Percentiles rank a stretch among this genome's conserved stretches.
Conservation (phyloP, 1,140 invertebrate species). For the Hormaphis cornu region DNA sequence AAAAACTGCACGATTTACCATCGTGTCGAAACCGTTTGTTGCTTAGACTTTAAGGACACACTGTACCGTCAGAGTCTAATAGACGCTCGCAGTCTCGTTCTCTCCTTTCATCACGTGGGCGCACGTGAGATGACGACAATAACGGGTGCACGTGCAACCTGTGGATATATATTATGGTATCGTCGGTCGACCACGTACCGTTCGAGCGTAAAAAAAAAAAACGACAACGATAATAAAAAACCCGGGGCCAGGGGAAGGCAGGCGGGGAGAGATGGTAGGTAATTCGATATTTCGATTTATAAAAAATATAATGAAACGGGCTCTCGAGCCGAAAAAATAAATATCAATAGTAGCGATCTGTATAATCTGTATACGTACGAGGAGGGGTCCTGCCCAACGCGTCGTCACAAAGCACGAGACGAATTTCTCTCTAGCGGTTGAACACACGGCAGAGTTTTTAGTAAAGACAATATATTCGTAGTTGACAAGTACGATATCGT, state of each 20-base stretch:
- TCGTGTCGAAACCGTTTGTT: too few species aligned
- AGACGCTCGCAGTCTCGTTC: neutral
- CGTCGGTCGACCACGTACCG: neutral
- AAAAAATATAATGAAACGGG: neutral
- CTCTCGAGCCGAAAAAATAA: neutral
- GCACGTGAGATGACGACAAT: neutral
- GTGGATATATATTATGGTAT: neutral
- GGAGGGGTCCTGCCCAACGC: too few species aligned
- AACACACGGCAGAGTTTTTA: too few species aligned
- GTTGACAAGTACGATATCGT: too few species aligned
- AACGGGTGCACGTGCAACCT: conserved; percentile 26
- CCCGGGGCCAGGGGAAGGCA: neutral
- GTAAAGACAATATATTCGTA: too few species aligned
- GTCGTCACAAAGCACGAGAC: too few species aligned
- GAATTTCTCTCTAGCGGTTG: too few species aligned
- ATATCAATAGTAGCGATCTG: neutral
- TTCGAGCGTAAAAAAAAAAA: neutral
- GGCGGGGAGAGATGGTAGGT: neutral
- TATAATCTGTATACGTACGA: neutral
- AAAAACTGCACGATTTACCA: too few species aligned
- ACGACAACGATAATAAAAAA: neutral
- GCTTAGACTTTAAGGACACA: too few species aligned
- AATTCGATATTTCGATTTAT: conserved; percentile 18
- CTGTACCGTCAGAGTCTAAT: too few species aligned
- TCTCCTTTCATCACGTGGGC: neutral